Base-by-base conservation (phyloP, 2,888 invertebrate genomes). In the Lissocephala sabroskyi region DNA sequence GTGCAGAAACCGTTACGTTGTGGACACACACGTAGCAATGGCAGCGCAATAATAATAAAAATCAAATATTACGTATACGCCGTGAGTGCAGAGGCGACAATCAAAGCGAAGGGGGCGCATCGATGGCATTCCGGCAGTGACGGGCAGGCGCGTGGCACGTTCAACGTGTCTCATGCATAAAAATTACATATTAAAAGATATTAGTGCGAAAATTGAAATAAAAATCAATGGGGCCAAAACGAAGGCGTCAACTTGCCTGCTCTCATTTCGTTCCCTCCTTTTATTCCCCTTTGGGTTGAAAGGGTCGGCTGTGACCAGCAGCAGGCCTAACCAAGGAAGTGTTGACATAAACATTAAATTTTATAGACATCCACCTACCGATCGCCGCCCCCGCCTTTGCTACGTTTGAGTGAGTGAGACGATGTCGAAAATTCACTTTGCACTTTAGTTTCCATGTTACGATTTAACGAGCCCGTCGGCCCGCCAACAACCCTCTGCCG, bases 321-420 rank as follows among this genome's bases (percentile, higher is more conserved):
- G n/a, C n/a, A n/a, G n/a, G n/a, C n/a, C n/a, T n/a, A 28, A 44
- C 37, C 52, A 59, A 59, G 59, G 59, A 62, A 70, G 71, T 73
- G 71, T 74, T 77, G 78, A 70, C 78, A 73, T 74, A 62, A 74
- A 57, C 71, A 66, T 73, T 74, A 73, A 73, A 73, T 77, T 77
- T 77, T 57, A 73, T 73, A 35, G 3, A 62, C 56, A n/a, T n/a
- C n/a, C n/a, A n/a, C n/a, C n/a, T n/a, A n/a, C n/a, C n/a, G n/a
- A n/a, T n/a, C n/a, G n/a, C n/a, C n/a, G n/a, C n/a, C n/a, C n/a
- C n/a, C n/a, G n/a, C n/a, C n/a, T n/a, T n/a, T n/a, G n/a, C n/a
- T n/a, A n/a, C n/a, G n/a, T n/a, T n/a, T n/a, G n/a, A n/a, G n/a
- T n/a, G n/a, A n/a, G n/a, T n/a, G n/a, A n/a, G n/a, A n/a, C n/a